Evolutionary conservation across 2,797 vertebrate genomes (phyloP).

Genomic region (Pipistrellus nathusii): DNA sequence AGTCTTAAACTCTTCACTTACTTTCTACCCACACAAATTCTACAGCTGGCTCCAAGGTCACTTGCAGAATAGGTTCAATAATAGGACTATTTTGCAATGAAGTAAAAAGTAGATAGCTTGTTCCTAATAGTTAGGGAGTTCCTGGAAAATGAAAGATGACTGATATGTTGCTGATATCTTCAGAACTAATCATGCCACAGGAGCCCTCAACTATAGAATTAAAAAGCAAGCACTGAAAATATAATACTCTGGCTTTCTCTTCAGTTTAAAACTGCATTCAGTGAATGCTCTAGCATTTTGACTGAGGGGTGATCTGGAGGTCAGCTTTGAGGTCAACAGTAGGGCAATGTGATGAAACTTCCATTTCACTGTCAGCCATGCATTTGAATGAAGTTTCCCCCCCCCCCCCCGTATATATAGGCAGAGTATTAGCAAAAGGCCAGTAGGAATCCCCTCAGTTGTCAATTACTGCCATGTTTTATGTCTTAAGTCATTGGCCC

Average conservation of each 20-base stretch:
- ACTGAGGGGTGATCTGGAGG: conserved; percentile 76
- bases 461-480: conserved; percentile 70
- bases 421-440: conserved; percentile 66
- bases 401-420: conserved; percentile 52
- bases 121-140: conserved; percentile 63
- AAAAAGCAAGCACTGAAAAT: conserved; percentile 57
- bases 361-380: conserved; percentile 78
- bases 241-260: conserved; percentile 66
- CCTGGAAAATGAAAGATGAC: conserved; percentile 74
- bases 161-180: conserved; percentile 67
- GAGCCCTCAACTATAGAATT: conserved; percentile 72
- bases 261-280: conserved; percentile 79
- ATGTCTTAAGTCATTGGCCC: conserved; percentile 66
- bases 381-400: conserved; percentile 73
- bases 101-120: conserved; percentile 79
- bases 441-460: conserved; percentile 65
- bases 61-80: conserved; percentile 80
- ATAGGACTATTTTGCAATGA: conserved; percentile 78
- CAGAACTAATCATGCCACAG: conserved; percentile 69
- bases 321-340: conserved; percentile 81
- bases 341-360: conserved; percentile 76
- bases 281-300: conserved; percentile 80
- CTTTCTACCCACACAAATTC: conserved; percentile 81
- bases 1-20: conserved; percentile 76
- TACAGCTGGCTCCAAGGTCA: conserved; percentile 80